phyloP scores from a whole-genome alignment of 2,113 vertebrate species.

The Pangasianodon hypophthalmus region DNA sequence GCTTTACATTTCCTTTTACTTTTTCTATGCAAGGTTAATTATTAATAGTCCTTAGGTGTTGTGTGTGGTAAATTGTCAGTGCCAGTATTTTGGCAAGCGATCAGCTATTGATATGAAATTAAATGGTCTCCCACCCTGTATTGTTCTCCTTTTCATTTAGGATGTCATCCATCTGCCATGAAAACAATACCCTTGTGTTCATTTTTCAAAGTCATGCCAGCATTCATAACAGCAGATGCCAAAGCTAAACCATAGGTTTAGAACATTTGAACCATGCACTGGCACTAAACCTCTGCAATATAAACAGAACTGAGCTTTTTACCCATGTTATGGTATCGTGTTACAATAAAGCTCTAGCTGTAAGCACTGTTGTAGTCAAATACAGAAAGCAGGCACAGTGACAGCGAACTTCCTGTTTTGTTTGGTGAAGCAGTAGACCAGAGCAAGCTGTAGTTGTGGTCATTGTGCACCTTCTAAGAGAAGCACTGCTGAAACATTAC shows the following conservation, averaged over 20 bases:
- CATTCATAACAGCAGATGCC: background rate
- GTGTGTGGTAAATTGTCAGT: background rate
- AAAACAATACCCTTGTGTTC: conserved; percentile 20
- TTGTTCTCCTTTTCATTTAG: conserved; percentile 37
- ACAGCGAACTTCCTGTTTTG: conserved; percentile 47
- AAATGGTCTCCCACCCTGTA: conserved; percentile 24
- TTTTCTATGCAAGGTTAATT: conserved; percentile 15
- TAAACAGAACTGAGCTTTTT: background rate
- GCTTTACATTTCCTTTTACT: background rate
- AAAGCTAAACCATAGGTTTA: background rate
- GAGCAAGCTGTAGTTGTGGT: background rate
- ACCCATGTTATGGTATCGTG: background rate
- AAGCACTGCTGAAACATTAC: background rate
- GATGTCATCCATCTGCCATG: conserved; percentile 18
- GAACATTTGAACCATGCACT: background rate
- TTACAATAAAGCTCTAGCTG: background rate
- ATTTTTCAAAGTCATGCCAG: background rate
- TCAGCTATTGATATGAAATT: conserved; percentile 16
- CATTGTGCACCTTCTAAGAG: background rate
- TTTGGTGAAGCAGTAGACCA: background rate
- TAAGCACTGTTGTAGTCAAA: background rate
- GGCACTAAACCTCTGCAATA: background rate
- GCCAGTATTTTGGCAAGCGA: conserved; percentile 15
- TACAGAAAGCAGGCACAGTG: background rate
- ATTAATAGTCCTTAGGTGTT: conserved; percentile 10